Conservation (phyloP, 2,113 vertebrate genomes). For the Nothoprocta pentlandii region DNA sequence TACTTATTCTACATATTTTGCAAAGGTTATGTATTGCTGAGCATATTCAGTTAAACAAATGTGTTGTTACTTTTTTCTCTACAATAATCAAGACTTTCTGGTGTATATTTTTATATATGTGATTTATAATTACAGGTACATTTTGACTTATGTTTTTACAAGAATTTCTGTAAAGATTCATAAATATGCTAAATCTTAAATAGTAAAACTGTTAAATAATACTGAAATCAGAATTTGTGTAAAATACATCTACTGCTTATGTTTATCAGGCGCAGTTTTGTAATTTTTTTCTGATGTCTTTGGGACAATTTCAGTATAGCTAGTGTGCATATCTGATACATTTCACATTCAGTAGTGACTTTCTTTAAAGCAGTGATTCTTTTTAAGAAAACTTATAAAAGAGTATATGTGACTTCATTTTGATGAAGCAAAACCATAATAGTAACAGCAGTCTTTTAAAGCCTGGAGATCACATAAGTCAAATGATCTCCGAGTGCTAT, state of each 20-base stretch:
- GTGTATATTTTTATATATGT: background rate
- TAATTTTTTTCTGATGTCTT: background rate
- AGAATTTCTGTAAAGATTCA: background rate
- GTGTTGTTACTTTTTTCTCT: background rate
- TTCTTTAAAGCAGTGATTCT: background rate
- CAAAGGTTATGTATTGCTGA: background rate
- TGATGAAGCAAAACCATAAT: background rate
- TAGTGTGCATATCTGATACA: background rate
- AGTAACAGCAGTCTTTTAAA: background rate
- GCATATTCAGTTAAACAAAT: background rate
- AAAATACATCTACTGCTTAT: background rate
- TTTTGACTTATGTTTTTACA: background rate
- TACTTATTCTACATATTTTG: background rate
- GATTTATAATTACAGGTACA: background rate
- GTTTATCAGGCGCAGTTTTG: background rate
- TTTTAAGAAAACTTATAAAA: background rate
- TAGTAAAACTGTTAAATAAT: background rate
- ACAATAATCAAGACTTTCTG: background rate
- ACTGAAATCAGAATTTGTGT: background rate
- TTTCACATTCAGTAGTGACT: background rate
- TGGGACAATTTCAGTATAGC: background rate
- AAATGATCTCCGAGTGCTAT: background rate
- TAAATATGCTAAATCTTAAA: background rate
- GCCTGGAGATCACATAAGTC: background rate
- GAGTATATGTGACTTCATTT: background rate